These are phyloP conservation scores for Panopea generosa DNA, from an alignment of 2,888 invertebrate species.

Conservation along the genomic window DNA sequence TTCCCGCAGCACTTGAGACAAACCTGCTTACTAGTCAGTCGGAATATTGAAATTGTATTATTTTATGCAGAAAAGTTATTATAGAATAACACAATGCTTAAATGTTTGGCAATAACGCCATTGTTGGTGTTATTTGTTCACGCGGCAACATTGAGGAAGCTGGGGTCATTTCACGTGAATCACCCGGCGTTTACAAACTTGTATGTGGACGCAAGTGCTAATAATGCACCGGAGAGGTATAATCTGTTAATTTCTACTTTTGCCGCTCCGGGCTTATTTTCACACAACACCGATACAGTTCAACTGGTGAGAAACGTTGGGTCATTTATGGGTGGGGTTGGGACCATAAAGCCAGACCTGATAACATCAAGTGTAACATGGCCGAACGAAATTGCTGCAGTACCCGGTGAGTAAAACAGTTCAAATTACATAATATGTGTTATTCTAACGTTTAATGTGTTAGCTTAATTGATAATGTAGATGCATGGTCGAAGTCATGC, in stretches of 20 bases:
- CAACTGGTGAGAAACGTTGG: slow-evolving; percentile 58
- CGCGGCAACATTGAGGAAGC: slow-evolving; percentile 12
- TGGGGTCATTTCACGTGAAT: slow-evolving; percentile 41
- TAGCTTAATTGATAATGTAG: too few species aligned
- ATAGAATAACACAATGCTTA: too few species aligned
- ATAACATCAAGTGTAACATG: slow-evolving; percentile 59
- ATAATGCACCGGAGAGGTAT: slow-evolving; percentile 23
- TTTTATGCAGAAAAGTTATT: too few species aligned
- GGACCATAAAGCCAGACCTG: slow-evolving; percentile 44
- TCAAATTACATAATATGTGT: too few species aligned
- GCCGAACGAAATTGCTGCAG: slow-evolving; percentile 65
- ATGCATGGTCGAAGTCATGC: too few species aligned
- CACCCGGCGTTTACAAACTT: slow-evolving; percentile 48
- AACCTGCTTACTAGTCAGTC: too few species aligned
- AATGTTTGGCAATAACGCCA: too few species aligned
- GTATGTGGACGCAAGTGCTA: slow-evolving; percentile 20
- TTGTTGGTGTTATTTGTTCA: not conserved
- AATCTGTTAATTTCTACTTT: slow-evolving; percentile 64
- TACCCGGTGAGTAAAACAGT: slow-evolving; percentile 61
- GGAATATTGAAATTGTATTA: too few species aligned
- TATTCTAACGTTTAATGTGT: too few species aligned
- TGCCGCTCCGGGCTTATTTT: slow-evolving; percentile 55
- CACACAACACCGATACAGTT: slow-evolving; percentile 50
- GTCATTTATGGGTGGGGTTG: slow-evolving; percentile 37
- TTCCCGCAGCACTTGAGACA: too few species aligned